Evolutionary conservation across 2,113 vertebrate genomes (phyloP), one percentile per base, ranked within the genome.

Genomic region (Sterrhoptilus dennistouni): DNA sequence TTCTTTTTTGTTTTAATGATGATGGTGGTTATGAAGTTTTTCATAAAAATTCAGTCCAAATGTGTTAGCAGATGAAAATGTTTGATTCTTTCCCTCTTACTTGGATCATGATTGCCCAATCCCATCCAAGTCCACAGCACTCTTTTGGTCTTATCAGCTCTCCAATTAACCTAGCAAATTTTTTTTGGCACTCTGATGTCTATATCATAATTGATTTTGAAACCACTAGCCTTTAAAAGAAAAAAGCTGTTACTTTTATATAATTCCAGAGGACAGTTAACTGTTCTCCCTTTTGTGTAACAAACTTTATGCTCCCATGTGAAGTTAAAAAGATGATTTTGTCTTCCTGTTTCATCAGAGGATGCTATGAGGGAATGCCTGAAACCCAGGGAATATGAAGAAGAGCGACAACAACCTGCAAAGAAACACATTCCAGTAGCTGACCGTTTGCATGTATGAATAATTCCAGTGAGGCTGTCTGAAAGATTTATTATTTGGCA

Each of bases 401-500:
- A 29, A 87, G n/a, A 69, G 31, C 21, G 63, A 16, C 36, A 87
- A 49, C 33, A 63, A 63, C 35, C 5, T 2, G 33, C 83, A 91
- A 76, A 84, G 49, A 65, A 79, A 54, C 40, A 14, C 23, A 66
- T 90, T 85, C 66, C 63, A 70, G 42, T 65, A 89, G 83, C 68
- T 93, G 79, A 87, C 68, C 1, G 0, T 84, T 93, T 93, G 61
- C 64, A 31, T 66, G 49, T 78, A 63, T 75, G 60, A 93, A 75
- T 94, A 92, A 75, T 95, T 90, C 56, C 76, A 90, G 60, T 21
- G 71, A 95, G 64, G 63, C 49, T 94, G 82, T 89, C 93, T 85
- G 82, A 69, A 94, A 92, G 83, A 92, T 87, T 89, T 94, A 93
- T 91, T 94, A 84, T 93, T 89, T 91, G 94, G 86, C 93, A 89